These are phyloP conservation scores for Anarsia innoxiella DNA, from an alignment of 2,888 invertebrate species.

Conservation along the genomic window DNA sequence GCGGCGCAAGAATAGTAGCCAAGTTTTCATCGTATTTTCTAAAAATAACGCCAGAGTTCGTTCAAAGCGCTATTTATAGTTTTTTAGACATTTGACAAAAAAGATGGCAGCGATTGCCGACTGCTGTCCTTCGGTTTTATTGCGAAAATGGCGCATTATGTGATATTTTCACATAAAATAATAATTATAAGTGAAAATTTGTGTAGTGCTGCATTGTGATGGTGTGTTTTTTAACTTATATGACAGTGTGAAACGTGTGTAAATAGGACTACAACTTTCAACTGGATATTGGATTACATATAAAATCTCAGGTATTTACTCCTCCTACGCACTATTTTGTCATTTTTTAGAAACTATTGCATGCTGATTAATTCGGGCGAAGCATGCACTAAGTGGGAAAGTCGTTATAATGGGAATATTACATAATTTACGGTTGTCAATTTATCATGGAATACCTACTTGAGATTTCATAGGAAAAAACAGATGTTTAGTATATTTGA, in stretches of 20 bases:
- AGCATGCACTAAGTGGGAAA: constrained; percentile 15
- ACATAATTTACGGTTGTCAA: constrained; percentile 50
- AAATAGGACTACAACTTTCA: constrained; percentile 66
- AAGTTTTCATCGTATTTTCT: constrained; percentile 54
- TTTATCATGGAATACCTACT: constrained; percentile 23
- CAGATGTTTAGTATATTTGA: constrained; percentile 20
- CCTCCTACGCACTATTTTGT: constrained; percentile 54
- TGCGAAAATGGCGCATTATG: constrained; percentile 73
- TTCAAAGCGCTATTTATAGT: constrained; percentile 72
- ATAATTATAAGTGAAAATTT: constrained; percentile 66
- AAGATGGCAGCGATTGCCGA: constrained; percentile 74
- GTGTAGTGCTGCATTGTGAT: constrained; percentile 72
- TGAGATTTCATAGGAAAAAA: constrained; percentile 1
- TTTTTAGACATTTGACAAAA: constrained; percentile 74
- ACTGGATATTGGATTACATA: constrained; percentile 74
- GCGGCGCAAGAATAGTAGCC: constrained; percentile 29
- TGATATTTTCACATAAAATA: constrained; percentile 68
- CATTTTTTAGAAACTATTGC: constrained; percentile 24
- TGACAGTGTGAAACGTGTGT: constrained; percentile 66
- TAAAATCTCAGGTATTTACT: constrained; percentile 68
- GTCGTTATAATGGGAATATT: constrained; percentile 39
- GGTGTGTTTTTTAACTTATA: constrained; percentile 62
- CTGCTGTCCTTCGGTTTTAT: constrained; percentile 68
- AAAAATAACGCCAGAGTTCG: constrained; percentile 76
- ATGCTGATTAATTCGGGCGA: constrained; percentile 18